Base-by-base conservation (phyloP, 2,888 invertebrate species). In the Erynnis tages region DNA sequence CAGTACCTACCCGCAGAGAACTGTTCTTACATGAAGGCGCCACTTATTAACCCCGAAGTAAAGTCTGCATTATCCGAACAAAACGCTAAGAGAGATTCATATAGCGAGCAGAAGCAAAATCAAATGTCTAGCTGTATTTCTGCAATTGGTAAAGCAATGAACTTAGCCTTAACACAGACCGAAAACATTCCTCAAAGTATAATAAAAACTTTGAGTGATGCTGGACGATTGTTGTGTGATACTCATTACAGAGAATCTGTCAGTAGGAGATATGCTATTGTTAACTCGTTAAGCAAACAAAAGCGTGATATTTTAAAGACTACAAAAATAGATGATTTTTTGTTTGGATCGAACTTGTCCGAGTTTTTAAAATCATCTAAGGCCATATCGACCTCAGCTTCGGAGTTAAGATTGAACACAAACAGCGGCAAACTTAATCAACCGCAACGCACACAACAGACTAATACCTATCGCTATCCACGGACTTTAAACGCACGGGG, bases 161-260 rank as follows among this genome's bases (percentile, higher is more conserved):
- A 50, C 11, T 27, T 32, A 14, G 53, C 54, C 1, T 35, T 46
- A 11, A 7, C 43, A 0, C 17, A 25, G 2, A 44, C 29, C 2
- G 25, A 25, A 25, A 25, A 25, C 25, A 25, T 25, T 25, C 25
- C 25, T 25, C 25, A 25, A 25, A 25, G 25, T 8, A 25, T 25
- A 25, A 25, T 25, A 25, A 21, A 11, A 19, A 34, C 4, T 14
- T 49, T 58, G 23, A 60, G 56, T 19, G 56, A 59, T n/a, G 58
- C 60, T 19, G 59, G 57, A 1, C 40, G 58, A 3, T 19, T 60
- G 0, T 8, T 62, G 4, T 60, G 60, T 29, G 58, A 58, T 7
- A 29, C 5, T 4, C 54, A 57, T n/a, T 48, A 49, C 25, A 54
- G 41, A 41, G 57, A 57, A 37, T 54, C 55, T 6, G 17, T 30